Conservation (phyloP, 2,113 vertebrate species). For the Clupea harengus region DNA sequence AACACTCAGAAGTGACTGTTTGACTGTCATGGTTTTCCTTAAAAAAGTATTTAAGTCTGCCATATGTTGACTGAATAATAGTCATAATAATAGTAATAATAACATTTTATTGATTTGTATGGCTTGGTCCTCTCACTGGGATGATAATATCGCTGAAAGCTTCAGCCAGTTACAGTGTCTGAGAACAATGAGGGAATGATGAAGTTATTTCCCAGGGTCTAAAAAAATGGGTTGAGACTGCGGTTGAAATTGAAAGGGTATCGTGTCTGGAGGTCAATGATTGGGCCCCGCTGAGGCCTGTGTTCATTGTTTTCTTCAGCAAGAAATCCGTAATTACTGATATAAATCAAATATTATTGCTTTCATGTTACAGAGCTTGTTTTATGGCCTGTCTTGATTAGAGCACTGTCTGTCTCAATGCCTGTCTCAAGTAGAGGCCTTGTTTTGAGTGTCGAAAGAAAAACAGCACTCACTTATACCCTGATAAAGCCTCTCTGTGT, state of each 20-base stretch:
- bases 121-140: not conserved
- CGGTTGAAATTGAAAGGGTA: not conserved
- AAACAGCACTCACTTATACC: not conserved
- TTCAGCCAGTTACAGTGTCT: not conserved
- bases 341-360: slow-evolving; percentile 3
- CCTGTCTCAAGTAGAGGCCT: not conserved
- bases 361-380: not conserved
- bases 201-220: not conserved
- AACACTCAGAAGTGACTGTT: not conserved
- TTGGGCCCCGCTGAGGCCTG: not conserved
- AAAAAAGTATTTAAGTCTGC: no score
- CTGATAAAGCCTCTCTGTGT: not conserved
- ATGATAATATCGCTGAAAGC: not conserved
- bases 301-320: not conserved
- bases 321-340: not conserved
- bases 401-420: not conserved
- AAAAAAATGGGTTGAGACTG: not conserved
- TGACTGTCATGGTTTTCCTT: no score
- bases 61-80: not conserved
- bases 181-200: not conserved
- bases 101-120: not conserved
- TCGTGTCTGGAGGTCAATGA: not conserved
- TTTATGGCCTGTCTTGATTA: not conserved
- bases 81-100: not conserved
- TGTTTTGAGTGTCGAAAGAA: not conserved